Conservation (phyloP, 37 sponge, comb jelly and placozoan genomes). For the Geodia barretti region DNA sequence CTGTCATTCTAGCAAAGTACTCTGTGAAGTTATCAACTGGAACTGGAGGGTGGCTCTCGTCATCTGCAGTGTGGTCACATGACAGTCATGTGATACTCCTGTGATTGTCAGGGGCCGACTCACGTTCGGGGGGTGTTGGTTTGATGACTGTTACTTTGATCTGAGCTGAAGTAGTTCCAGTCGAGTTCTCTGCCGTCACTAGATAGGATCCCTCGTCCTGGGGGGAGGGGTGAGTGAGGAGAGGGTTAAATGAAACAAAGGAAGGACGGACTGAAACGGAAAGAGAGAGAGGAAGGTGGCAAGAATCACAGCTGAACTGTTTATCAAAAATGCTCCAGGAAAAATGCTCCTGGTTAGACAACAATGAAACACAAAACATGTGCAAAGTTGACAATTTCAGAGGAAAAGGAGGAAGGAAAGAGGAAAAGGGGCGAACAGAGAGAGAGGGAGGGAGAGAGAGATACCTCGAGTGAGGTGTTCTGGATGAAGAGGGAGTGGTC, state of each 20-base stretch:
- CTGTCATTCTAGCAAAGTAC: constrained; percentile 47
- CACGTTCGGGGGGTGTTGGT: constrained; percentile 59
- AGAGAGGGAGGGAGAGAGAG: neutral
- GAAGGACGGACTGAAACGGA: too few species aligned
- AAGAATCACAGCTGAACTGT: too few species aligned
- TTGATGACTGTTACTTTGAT: constrained; percentile 62
- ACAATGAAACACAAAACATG: too few species aligned
- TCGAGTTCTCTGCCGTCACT: constrained; percentile 53
- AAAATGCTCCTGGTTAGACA: too few species aligned
- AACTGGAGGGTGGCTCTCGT: constrained; percentile 37
- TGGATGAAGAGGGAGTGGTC: constrained; percentile 58
- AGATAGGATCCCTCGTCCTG: constrained; percentile 63
- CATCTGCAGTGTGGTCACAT: constrained; percentile 41
- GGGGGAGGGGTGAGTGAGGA: too few species aligned
- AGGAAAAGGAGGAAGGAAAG: neutral
- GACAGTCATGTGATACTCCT: neutral
- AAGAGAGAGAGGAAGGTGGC: too few species aligned
- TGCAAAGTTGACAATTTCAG: neutral
- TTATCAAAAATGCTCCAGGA: too few species aligned
- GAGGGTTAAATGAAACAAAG: too few species aligned
- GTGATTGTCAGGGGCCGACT: constrained; percentile 5
- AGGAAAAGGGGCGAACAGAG: neutral
- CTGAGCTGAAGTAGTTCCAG: constrained; percentile 13
- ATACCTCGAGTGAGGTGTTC: constrained; percentile 10
- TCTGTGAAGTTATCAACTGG: constrained; percentile 59